Conservation (phyloP, 2,888 invertebrate genomes). For the Chymomyza procnemis region DNA sequence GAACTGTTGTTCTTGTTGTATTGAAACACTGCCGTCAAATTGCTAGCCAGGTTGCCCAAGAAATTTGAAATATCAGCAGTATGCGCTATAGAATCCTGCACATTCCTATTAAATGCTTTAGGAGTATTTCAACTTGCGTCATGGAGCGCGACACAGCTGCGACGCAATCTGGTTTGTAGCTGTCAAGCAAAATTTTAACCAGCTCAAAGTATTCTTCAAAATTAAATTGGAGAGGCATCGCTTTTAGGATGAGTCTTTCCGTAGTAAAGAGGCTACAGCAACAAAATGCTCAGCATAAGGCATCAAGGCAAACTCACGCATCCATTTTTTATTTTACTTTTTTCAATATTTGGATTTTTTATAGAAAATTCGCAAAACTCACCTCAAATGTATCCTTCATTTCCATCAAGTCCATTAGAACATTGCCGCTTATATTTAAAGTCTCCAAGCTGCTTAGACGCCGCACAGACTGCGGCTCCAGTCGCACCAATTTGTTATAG, state of each 20-base stretch:
- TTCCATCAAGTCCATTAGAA: conserved; percentile 76
- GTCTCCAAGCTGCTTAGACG: conserved; percentile 80
- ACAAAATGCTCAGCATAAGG: no score
- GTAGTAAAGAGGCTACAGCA: conserved; percentile 95
- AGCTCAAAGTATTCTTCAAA: conserved; percentile 92
- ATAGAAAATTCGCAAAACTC: conserved; percentile 18
- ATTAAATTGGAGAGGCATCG: conserved; percentile 90
- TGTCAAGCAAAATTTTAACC: conserved; percentile 86
- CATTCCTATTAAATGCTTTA: conserved; percentile 83
- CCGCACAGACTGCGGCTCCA: conserved; percentile 81
- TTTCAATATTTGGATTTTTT: no score
- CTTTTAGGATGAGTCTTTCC: conserved; percentile 93
- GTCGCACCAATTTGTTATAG: conserved; percentile 85
- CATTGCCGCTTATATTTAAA: conserved; percentile 85
- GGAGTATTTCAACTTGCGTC: conserved; percentile 82
- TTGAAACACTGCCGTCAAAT: conserved; percentile 94
- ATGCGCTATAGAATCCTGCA: conserved; percentile 81
- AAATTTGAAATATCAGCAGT: conserved; percentile 87
- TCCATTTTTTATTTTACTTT: no score
- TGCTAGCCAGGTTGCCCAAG: conserved; percentile 88
- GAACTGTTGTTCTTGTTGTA: conserved; percentile 95
- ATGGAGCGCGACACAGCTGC: conserved; percentile 83
- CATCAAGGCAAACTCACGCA: no score
- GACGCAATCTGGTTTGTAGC: conserved; percentile 85
- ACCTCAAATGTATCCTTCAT: conserved; percentile 78